Percentiles rank a stretch among this genome's conserved stretches.
Conservation (phyloP, 2,113 vertebrate species). For the Ciconia boyciana region DNA sequence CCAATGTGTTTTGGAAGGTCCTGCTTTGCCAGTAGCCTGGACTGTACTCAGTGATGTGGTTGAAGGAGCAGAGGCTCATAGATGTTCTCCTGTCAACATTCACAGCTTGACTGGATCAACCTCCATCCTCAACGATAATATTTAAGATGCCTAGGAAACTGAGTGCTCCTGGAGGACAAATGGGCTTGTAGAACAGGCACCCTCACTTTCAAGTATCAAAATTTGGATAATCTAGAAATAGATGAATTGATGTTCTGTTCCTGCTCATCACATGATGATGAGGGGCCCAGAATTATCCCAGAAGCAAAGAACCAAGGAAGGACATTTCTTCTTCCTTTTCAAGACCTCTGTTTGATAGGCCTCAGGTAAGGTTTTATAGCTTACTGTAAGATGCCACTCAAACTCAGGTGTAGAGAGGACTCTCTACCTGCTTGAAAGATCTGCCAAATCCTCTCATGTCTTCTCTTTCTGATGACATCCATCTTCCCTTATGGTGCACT, state of each 20-base stretch:
- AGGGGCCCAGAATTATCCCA: background rate
- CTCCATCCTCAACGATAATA: background rate
- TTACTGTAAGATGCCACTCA: background rate
- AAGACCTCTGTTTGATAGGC: background rate
- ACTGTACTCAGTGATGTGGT: background rate
- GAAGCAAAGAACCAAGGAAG: background rate
- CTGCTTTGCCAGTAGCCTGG: background rate
- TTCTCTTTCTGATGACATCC: background rate
- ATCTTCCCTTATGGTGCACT: background rate
- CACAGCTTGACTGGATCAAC: background rate
- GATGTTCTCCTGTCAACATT: background rate
- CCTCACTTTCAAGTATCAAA: background rate
- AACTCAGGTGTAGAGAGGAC: background rate
- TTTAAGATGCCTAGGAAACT: accelerated
- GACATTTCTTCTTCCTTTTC: background rate
- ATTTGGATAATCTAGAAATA: too few species aligned
- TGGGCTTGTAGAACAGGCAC: background rate
- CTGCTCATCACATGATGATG: background rate
- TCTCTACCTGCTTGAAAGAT: background rate
- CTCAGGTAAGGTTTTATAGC: background rate
- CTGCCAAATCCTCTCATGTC: background rate
- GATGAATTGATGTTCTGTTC: background rate
- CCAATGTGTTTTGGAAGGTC: background rate
- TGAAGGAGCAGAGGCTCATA: background rate
- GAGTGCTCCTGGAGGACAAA: background rate